Evolutionary conservation across 2,888 invertebrate genomes (phyloP), one percentile per base, ranked within the genome.

Genomic region (Pseudoips prasinana): DNA sequence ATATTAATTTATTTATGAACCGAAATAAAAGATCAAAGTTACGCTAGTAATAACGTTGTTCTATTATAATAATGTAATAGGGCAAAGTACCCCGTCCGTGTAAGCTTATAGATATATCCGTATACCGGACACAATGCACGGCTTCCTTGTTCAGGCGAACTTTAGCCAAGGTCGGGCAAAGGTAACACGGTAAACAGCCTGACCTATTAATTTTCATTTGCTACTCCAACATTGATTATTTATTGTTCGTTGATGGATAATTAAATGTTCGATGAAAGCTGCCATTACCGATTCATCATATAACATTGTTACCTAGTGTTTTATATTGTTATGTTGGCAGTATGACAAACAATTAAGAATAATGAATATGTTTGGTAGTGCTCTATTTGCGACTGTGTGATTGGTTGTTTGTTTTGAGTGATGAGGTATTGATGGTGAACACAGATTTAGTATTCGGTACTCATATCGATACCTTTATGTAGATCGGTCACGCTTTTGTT

Each of bases 281-380:
- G 41, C 38, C 42, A 58, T 63, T 64, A 57, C 63, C 57, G 61
- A 66, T 69, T 72, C 59, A 65, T 65, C 62, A 66, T 59, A 62
- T 65, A 64, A 50, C 53, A 60, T 45, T 39, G 45, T 48, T 30
- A 41, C 35, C 44, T 24, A 37, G 33, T 44, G 51, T 52, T 62
- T 64, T 60, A 64, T 24, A 37, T 30, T 44, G 51, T 52, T 62
- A 63, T 60, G 64, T 51, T 57, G 61, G 66, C 58, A 61, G 59
- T 53, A 64, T 57, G 57, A 58, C 62, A 67, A 63, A 69, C 67
- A 72, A 73, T 73, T 69, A 73, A 64, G 59, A 57, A 62, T 73
- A 71, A 75, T 74, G 67, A 69, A 67, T 70, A 62, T 64, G 64
- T 66, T 68, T 67, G 14, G 5, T 2, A 2, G 2, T 2, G 51